Conservation (phyloP, 2,797 vertebrate genomes). For the Oceanodroma leucorhoa region DNA sequence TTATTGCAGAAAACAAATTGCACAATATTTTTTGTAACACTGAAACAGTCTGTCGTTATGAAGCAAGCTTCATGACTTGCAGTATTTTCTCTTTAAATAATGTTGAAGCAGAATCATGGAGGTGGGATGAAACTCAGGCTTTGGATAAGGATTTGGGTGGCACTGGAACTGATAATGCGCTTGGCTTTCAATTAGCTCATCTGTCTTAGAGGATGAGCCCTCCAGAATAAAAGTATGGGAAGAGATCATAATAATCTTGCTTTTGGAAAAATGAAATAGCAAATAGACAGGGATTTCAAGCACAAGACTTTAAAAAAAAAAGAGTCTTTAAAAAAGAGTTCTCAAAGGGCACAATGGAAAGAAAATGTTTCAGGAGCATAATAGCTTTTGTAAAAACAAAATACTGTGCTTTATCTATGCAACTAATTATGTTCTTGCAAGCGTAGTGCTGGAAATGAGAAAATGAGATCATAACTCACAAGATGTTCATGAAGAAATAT, state of each 20-base stretch:
- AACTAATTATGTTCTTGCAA: background rate
- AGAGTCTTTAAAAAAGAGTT: background rate
- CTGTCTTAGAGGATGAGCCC: background rate
- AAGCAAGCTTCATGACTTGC: constrained; percentile 38
- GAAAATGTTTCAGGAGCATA: background rate
- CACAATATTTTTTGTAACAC: constrained; percentile 16
- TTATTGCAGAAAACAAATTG: constrained; percentile 6
- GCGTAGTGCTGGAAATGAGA: background rate
- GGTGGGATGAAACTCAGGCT: background rate
- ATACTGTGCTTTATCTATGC: background rate
- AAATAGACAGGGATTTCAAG: background rate
- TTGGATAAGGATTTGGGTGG: background rate
- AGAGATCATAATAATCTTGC: background rate
- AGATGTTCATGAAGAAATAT: background rate
- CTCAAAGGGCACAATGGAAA: background rate
- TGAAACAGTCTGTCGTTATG: constrained; percentile 3
- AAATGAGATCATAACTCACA: background rate
- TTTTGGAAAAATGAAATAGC: background rate
- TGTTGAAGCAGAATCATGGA: background rate
- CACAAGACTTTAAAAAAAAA: background rate
- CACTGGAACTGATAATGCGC: background rate
- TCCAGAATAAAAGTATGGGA: background rate
- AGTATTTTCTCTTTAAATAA: constrained; percentile 25
- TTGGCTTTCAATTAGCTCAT: background rate
- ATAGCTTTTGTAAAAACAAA: background rate